Evolutionary conservation across 2,888 invertebrate genomes (phyloP).

Genomic region (Pandemis corylana): DNA sequence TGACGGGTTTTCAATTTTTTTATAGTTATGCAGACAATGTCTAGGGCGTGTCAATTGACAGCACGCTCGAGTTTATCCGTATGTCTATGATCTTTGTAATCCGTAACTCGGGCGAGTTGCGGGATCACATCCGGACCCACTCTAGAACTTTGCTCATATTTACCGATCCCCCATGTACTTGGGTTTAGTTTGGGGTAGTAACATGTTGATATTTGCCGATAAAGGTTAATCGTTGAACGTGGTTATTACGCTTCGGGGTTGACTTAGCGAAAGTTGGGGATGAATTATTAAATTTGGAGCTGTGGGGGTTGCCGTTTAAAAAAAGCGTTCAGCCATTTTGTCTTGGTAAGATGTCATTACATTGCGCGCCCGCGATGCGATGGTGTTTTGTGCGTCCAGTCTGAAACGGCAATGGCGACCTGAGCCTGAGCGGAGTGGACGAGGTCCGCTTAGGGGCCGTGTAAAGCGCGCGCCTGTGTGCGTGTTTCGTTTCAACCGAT

Average conservation of each 20-base stretch:
- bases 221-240: constrained; percentile 25
- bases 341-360: not conserved
- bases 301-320: not conserved
- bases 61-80: not conserved
- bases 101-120: constrained; percentile 7
- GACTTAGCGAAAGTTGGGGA: constrained; percentile 5
- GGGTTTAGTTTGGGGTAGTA: constrained; percentile 20
- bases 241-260: constrained; percentile 20
- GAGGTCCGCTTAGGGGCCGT: too few relatives aligned
- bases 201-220: constrained; percentile 41
- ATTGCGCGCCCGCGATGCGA: not conserved
- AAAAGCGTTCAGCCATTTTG: not conserved
- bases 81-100: constrained; percentile 14
- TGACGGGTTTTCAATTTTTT: too few relatives aligned
- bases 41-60: not conserved
- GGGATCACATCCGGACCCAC: constrained; percentile 38
- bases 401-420: too few relatives aligned
- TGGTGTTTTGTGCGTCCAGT: too few relatives aligned
- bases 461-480: too few relatives aligned
- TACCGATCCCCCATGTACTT: constrained; percentile 28
- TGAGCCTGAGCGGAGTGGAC: too few relatives aligned
- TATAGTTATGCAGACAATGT: too few relatives aligned
- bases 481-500: too few relatives aligned
- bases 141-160: constrained; percentile 42
- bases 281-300: not conserved